Evolutionary conservation across 2,113 vertebrate species (phyloP).

Genomic region (Pangasianodon gigas): DNA sequence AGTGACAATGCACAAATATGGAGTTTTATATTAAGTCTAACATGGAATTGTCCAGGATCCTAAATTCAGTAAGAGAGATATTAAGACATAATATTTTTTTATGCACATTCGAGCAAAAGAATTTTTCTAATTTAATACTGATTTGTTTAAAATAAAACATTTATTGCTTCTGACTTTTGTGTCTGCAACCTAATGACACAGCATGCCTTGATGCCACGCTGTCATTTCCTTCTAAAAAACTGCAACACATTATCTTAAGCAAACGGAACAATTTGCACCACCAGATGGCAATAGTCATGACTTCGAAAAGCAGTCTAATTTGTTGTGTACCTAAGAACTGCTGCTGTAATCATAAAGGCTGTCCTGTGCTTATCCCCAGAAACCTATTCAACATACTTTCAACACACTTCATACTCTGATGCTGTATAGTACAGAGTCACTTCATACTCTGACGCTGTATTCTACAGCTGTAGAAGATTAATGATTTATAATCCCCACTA

Average conservation of each 20-base stretch:
- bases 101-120: background rate
- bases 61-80: background rate
- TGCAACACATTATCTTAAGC: background rate
- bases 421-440: too few species aligned
- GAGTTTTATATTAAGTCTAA: background rate
- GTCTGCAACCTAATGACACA: background rate
- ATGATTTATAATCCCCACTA: background rate
- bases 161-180: background rate
- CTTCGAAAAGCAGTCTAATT: background rate
- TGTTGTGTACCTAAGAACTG: background rate
- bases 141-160: background rate
- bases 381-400: background rate
- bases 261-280: constrained; percentile 32
- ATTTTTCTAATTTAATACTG: background rate
- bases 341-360: background rate
- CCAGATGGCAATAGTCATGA: constrained; percentile 55
- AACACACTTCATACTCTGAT: background rate
- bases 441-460: background rate
- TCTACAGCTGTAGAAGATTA: background rate
- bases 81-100: background rate
- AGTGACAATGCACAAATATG: background rate
- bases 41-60: background rate
- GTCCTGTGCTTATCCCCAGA: background rate
- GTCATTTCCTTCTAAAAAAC: background rate
- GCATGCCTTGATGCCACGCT: background rate